Percentiles rank a stretch among this genome's conserved stretches.
Conservation (phyloP, 2,113 vertebrate genomes). For the Grallaria varia region DNA sequence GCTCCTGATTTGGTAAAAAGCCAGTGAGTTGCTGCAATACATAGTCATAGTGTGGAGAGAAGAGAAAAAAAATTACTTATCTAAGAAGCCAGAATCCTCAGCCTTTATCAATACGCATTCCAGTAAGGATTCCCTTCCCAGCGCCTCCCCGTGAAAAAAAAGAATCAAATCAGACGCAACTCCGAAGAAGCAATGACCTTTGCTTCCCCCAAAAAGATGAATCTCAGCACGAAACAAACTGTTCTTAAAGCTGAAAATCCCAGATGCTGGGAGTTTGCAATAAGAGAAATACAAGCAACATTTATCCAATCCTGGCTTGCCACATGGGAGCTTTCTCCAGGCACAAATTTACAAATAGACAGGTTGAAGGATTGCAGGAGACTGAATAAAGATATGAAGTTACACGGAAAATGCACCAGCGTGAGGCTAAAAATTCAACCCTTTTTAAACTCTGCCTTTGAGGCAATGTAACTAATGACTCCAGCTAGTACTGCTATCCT, state of each 20-base stretch:
- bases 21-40: slow-evolving; percentile 81
- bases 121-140: slow-evolving; percentile 55
- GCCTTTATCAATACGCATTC: slow-evolving; percentile 66
- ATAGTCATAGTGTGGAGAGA: slow-evolving; percentile 72
- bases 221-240: slow-evolving; percentile 60
- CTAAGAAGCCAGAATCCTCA: slow-evolving; percentile 63
- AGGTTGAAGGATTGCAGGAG: slow-evolving; percentile 58
- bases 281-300: slow-evolving; percentile 56
- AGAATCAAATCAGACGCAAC: slow-evolving; percentile 13
- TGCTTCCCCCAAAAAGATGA: slow-evolving; percentile 26
- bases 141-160: slow-evolving; percentile 42
- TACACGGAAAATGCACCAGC: background rate
- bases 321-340: slow-evolving; percentile 34
- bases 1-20: slow-evolving; percentile 79
- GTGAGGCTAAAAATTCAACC: background rate
- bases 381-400: slow-evolving; percentile 37
- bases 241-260: slow-evolving; percentile 60
- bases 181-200: slow-evolving; percentile 25
- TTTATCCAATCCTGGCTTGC: slow-evolving; percentile 61
- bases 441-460: background rate
- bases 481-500: background rate
- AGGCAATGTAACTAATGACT: background rate
- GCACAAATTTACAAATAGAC: slow-evolving; percentile 53
- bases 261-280: slow-evolving; percentile 58
- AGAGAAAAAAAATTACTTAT: slow-evolving; percentile 58